Evolutionary conservation across 2,888 invertebrate genomes (phyloP), one percentile per base, ranked within the genome.

Genomic region (Drosophila sordidula): DNA sequence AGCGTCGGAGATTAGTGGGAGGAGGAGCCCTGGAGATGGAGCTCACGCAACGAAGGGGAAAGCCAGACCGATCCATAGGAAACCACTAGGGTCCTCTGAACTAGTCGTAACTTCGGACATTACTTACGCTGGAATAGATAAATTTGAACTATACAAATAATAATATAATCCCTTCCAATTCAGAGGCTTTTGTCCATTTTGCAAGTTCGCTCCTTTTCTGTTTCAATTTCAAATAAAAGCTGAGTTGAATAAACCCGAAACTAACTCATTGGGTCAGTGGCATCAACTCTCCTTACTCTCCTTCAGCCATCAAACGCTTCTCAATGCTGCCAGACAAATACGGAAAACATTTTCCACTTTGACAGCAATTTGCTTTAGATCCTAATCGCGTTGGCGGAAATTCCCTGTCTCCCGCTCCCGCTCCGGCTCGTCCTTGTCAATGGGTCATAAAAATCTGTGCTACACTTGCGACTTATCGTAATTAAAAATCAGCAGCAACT

Each of bases 211-310:
- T 29, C 6, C 2, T 44, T 67, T 25, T 8, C 29, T 42, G 36
- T 8, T 41, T 41, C 55, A 18, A 14, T n/a, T 11, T n/a, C 3
- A 25, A 59, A 63, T 56, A 38, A 29, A 45, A 38, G 16, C 38
- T 34, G 51, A 63, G 82, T 71, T 73, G 69, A 78, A 81, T 36
- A 68, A 66, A 70, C 75, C 36, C 29, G 55, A 75, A 84, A 82
- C 64, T 68, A 65, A 83, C 70, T 83, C 87, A 88, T 73, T 84
- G 68, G 89, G 89, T 84, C 83, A 84, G 87, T 88, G 89, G 83
- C 83, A 83, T 86, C 72, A 63, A 14, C 22, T 25, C 18, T 1
- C 2, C 1, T 18, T 18, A 34, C 62, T 42, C 34, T 41, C 3
- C 26, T 29, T 42, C 34, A 72, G 42, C 52, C 61, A 55, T 77